Evolutionary conservation across 2,113 vertebrate genomes (phyloP), one percentile per base, ranked within the genome.

Genomic region (Phalacrocorax carbo): DNA sequence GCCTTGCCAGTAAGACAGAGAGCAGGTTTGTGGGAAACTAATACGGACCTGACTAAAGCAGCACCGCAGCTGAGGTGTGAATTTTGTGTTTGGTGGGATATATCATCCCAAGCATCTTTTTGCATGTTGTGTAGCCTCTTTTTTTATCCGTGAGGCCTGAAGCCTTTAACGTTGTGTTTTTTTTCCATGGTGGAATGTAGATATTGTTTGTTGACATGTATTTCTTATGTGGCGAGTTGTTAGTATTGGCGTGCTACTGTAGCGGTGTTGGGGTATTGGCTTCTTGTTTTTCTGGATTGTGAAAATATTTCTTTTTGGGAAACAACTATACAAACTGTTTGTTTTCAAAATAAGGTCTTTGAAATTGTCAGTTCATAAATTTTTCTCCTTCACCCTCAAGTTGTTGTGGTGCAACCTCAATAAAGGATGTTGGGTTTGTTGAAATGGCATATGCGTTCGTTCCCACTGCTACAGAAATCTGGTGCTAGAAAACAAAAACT

Each of bases 201-300:
- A 15, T 85, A 5, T 77, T 95, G 96, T 93, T 97, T 94, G 96
- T 93, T 90, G 94, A 89, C 65, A 2, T 1, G 5, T 29, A 15
- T 85, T 94, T 80, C 86, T 87, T 34, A 16, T 55, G 88, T 84
- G 96, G 88, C 0, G 16, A 71, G 84, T 23, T 90, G 92, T 95
- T 92, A 9, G 77, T 61, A 8, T 92, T 94, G 93, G 91, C 30
- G 2, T 64, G 27, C 40, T 71, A 3, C 80, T 57, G 27, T 3
- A 82, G 91, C 77, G 84, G 44, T 7, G 61, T 64, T 96, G 2
- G 0, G 19, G 81, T 18, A 13, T 65, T 38, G 70, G 6, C 49
- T 95, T 52, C 65, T 58, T 90, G 84, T 87, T 92, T 86, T 44
- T 40, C 52, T 49, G 77, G 52, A 18, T 52, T n/a, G 61, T 75